Evolutionary conservation across 1,140 invertebrate species (phyloP).

Genomic region (Eciton burchellii): DNA sequence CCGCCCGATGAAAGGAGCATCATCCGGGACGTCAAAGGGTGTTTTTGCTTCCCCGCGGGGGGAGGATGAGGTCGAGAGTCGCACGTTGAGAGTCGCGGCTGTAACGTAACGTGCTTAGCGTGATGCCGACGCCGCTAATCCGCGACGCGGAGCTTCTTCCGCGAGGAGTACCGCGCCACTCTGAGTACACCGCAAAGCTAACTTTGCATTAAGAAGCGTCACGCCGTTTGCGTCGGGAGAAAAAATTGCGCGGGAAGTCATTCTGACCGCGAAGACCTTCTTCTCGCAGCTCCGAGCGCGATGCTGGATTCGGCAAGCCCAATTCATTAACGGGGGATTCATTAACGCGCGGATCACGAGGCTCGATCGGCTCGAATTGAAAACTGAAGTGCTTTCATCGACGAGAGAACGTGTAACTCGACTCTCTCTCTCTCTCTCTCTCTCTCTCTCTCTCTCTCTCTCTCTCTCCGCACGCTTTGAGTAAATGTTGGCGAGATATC

Average conservation of each 20-base stretch:
- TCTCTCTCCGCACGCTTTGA: background rate
- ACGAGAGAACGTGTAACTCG: background rate
- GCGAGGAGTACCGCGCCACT: slow-evolving; percentile 2
- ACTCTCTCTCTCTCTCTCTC: background rate
- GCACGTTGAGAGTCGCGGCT: slow-evolving; percentile 38
- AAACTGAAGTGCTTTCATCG: background rate
- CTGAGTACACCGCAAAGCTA: background rate
- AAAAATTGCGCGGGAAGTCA: background rate
- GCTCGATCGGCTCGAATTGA: background rate
- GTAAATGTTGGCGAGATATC: background rate
- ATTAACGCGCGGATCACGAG: background rate
- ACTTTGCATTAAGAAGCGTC: slow-evolving; percentile 2
- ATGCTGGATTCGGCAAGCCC: too few relatives aligned
- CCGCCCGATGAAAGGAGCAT: too few relatives aligned
- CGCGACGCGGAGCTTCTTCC: slow-evolving; percentile 21
- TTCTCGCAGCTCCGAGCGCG: too few relatives aligned
- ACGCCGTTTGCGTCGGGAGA: background rate
- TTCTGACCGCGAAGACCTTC: background rate
- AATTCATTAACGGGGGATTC: too few relatives aligned
- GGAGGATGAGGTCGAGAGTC: slow-evolving; percentile 35
- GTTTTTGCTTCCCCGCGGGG: slow-evolving; percentile 27
- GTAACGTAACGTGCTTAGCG: slow-evolving; percentile 30
- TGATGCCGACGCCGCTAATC: slow-evolving; percentile 24
- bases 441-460: background rate
- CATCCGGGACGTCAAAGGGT: background rate